These are phyloP conservation scores for Gymnocheta viridis DNA, from an alignment of 2,888 invertebrate genomes.

Conservation along the genomic window DNA sequence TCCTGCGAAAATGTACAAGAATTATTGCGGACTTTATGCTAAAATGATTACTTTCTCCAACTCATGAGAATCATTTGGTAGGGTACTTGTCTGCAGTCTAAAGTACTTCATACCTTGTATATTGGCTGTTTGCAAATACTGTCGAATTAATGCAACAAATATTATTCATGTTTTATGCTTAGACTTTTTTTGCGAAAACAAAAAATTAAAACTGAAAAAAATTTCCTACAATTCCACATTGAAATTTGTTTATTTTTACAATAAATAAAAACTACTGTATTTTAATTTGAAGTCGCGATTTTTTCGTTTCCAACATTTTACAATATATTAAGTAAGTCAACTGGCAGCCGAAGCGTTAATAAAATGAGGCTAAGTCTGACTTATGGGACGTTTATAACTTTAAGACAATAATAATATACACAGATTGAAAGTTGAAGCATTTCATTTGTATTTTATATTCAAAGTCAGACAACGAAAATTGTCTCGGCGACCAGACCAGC, in stretches of 20 bases:
- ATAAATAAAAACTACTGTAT: slow-evolving; percentile 29
- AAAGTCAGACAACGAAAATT: neutral
- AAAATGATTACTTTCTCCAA: neutral
- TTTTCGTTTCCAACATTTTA: neutral
- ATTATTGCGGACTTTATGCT: neutral
- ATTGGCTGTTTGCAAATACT: slow-evolving; percentile 21
- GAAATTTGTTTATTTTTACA: slow-evolving; percentile 26
- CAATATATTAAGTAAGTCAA: neutral
- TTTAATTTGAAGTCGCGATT: neutral
- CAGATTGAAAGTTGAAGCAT: slow-evolving; percentile 19
- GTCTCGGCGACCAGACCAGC: neutral
- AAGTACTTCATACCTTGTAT: neutral
- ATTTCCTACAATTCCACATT: slow-evolving; percentile 8
- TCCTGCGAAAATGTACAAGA: no score
- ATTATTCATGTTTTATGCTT: slow-evolving; percentile 29
- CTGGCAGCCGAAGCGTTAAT: slow-evolving; percentile 60
- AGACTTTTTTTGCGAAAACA: neutral
- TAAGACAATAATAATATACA: slow-evolving; percentile 58
- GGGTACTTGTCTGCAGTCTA: neutral
- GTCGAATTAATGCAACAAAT: slow-evolving; percentile 31
- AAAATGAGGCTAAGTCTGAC: slow-evolving; percentile 67
- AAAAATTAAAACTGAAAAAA: neutral
- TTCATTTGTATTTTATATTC: slow-evolving; percentile 36
- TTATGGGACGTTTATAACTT: slow-evolving; percentile 67
- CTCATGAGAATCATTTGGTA: neutral